Conservation (phyloP, 1,140 invertebrate genomes). For the Drosophila oshimai region DNA sequence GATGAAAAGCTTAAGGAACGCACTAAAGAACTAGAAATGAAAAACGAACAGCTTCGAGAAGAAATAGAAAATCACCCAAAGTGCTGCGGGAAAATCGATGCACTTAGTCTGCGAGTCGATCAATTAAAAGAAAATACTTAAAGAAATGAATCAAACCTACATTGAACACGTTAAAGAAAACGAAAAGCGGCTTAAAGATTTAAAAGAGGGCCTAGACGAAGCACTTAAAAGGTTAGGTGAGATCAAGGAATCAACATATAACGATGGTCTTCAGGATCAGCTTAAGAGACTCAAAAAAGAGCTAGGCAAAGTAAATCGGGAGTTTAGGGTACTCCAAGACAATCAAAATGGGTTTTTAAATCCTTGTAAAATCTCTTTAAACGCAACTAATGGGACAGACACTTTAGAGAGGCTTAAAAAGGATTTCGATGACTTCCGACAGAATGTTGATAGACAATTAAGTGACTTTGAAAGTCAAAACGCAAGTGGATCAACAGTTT, state of each 20-base stretch:
- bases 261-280: not conserved
- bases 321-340: not conserved
- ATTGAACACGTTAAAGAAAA: not conserved
- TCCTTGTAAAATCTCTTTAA: too few relatives aligned
- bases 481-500: not conserved
- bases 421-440: not conserved
- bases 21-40: not conserved
- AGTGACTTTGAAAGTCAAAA: not conserved
- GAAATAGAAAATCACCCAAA: not conserved
- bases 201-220: not conserved
- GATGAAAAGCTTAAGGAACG: not conserved
- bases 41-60: not conserved
- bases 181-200: not conserved
- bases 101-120: not conserved
- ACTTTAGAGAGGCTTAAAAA: not conserved
- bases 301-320: not conserved
- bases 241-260: not conserved
- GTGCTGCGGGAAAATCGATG: slow-evolving; percentile 9
- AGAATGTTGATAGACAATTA: not conserved
- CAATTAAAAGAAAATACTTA: not conserved
- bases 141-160: not conserved
- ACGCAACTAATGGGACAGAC: not conserved
- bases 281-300: not conserved
- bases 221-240: not conserved
- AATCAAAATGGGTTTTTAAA: not conserved